Conservation (phyloP, 2,888 invertebrate species). For the Thecophora atra region DNA sequence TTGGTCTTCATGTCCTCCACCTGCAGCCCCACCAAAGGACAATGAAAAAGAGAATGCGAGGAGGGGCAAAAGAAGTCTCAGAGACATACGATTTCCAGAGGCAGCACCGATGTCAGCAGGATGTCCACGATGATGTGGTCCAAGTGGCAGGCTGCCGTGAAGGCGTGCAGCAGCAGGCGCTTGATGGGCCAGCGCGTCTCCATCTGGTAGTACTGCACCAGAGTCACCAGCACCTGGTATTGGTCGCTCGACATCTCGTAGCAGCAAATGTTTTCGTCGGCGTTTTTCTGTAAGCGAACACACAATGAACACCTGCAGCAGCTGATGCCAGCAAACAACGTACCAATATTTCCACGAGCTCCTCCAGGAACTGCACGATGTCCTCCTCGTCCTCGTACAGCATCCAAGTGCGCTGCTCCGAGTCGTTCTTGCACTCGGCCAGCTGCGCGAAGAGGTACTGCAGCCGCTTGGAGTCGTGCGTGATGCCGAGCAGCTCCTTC, state of each 20-base stretch:
- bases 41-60: neutral
- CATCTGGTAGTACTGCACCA: constrained; percentile 97
- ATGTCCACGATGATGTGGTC: constrained; percentile 84
- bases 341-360: constrained; percentile 85
- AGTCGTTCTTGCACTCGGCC: constrained; percentile 91
- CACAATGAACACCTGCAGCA: neutral
- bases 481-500: constrained; percentile 73
- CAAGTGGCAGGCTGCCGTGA: constrained; percentile 87
- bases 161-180: constrained; percentile 82
- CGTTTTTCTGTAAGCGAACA: constrained; percentile 78
- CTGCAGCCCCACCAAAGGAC: constrained; percentile 67
- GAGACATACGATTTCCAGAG: constrained; percentile 88
- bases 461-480: constrained; percentile 85
- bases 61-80: neutral
- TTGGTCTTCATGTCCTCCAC: constrained; percentile 79
- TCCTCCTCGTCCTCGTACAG: constrained; percentile 92
- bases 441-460: constrained; percentile 85
- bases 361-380: constrained; percentile 85
- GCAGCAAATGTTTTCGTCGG: constrained; percentile 87
- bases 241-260: constrained; percentile 85
- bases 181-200: constrained; percentile 88
- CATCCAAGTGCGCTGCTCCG: constrained; percentile 95
- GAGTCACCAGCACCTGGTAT: constrained; percentile 82
- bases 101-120: constrained; percentile 86
- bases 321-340: constrained; percentile 42